phyloP scores from a whole-genome alignment of 2,113 vertebrate species.

The Cyanoramphus novaezelandiae region DNA sequence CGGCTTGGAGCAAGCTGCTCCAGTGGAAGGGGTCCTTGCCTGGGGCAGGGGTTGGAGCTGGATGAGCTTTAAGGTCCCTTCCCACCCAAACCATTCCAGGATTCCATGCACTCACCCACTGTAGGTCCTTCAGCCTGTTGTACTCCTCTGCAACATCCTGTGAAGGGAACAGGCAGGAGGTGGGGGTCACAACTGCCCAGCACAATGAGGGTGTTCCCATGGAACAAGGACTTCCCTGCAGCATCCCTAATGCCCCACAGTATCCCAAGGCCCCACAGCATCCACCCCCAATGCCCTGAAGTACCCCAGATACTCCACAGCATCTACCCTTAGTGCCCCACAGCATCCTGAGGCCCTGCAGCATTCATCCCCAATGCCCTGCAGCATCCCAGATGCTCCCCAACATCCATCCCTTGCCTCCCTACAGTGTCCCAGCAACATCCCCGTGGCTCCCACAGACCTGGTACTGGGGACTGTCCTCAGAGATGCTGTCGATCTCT shows the following conservation, averaged over 20 bases:
- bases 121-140: constrained; percentile 82
- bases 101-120: constrained; percentile 74
- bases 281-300: background rate
- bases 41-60: background rate
- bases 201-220: background rate
- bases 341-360: background rate
- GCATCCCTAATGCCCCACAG: background rate
- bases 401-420: background rate
- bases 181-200: background rate
- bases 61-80: background rate
- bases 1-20: background rate
- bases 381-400: background rate
- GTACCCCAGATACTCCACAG: too few species aligned
- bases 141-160: constrained; percentile 85
- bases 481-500: constrained; percentile 76
- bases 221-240: background rate
- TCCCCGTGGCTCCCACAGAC: background rate
- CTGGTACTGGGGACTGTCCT: constrained; percentile 79
- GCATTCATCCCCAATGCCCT: background rate
- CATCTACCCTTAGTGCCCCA: background rate
- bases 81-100: background rate
- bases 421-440: fast-evolving
- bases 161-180: background rate
- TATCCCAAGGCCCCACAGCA: background rate
- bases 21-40: background rate